These are phyloP conservation scores for Nemapogon koenigi DNA, from an alignment of 2,888 invertebrate species.

Conservation along the genomic window DNA sequence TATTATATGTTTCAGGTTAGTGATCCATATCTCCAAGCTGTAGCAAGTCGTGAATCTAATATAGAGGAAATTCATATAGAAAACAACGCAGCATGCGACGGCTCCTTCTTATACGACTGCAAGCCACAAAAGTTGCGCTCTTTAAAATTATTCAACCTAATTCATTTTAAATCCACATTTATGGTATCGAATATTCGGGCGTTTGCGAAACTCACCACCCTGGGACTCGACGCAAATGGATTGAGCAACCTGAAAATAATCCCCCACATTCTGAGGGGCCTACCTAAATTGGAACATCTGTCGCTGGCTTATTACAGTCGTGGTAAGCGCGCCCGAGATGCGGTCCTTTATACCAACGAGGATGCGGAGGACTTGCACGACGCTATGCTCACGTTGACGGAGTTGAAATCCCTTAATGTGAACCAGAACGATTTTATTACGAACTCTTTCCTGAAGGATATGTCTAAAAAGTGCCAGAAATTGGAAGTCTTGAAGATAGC, in stretches of 20 bases:
- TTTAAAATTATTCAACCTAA: too few species aligned
- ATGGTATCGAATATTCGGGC: slow-evolving; percentile 36
- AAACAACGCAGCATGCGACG: slow-evolving; percentile 47
- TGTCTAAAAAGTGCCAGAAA: slow-evolving; percentile 51
- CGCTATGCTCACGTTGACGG: slow-evolving; percentile 37
- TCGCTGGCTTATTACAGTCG: slow-evolving; percentile 48
- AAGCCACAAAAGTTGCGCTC: too few species aligned
- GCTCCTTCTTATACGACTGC: slow-evolving; percentile 43
- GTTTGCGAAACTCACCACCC: slow-evolving; percentile 31
- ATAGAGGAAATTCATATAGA: slow-evolving; percentile 39
- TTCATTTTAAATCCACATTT: too few species aligned
- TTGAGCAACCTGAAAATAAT: slow-evolving; percentile 43
- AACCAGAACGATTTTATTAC: slow-evolving; percentile 51
- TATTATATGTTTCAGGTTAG: slow-evolving; percentile 33
- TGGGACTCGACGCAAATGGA: slow-evolving; percentile 42
- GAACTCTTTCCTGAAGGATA: slow-evolving; percentile 53
- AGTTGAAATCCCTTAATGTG: slow-evolving; percentile 49
- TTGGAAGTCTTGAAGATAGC: slow-evolving; percentile 51
- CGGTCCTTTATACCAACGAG: too few species aligned
- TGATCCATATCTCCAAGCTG: slow-evolving; percentile 43
- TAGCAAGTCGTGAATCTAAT: slow-evolving; percentile 39
- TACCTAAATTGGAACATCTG: slow-evolving; percentile 38
- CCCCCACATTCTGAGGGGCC: slow-evolving; percentile 36
- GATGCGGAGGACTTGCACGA: too few species aligned
- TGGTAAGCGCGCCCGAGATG: too few species aligned